These are phyloP conservation scores for Leucoraja ocellata DNA, from an alignment of 2,797 vertebrate species.

Conservation along the genomic window DNA sequence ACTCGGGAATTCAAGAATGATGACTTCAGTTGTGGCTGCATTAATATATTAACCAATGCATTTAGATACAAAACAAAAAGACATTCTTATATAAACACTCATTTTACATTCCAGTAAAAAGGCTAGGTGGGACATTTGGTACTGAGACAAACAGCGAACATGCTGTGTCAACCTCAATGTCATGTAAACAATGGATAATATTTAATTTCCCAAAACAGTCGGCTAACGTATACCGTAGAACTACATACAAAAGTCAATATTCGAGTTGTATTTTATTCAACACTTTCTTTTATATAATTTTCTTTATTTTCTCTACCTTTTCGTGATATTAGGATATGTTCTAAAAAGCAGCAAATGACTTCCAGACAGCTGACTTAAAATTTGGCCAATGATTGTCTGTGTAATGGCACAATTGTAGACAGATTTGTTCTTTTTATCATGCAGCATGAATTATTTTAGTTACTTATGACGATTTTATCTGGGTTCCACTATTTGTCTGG, in stretches of 20 bases:
- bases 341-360: neutral
- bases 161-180: neutral
- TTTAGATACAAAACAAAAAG: neutral
- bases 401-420: neutral
- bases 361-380: neutral
- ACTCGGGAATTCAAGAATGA: neutral
- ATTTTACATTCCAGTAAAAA: constrained; percentile 6
- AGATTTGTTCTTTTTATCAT: neutral
- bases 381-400: neutral
- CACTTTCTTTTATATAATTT: neutral
- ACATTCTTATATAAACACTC: neutral
- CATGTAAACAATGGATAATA: neutral
- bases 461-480: neutral
- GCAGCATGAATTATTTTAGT: neutral
- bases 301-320: neutral
- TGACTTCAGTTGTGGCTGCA: neutral
- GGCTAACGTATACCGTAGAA: neutral
- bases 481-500: neutral
- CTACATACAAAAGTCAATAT: neutral
- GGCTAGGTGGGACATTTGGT: constrained; percentile 11
- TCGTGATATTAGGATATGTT: neutral
- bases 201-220: neutral
- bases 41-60: constrained; percentile 12
- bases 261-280: neutral
- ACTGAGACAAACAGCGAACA: neutral